Evolutionary conservation across 2,113 vertebrate species (phyloP), one percentile per base, ranked within the genome.

Genomic region (Okapia johnstoni): DNA sequence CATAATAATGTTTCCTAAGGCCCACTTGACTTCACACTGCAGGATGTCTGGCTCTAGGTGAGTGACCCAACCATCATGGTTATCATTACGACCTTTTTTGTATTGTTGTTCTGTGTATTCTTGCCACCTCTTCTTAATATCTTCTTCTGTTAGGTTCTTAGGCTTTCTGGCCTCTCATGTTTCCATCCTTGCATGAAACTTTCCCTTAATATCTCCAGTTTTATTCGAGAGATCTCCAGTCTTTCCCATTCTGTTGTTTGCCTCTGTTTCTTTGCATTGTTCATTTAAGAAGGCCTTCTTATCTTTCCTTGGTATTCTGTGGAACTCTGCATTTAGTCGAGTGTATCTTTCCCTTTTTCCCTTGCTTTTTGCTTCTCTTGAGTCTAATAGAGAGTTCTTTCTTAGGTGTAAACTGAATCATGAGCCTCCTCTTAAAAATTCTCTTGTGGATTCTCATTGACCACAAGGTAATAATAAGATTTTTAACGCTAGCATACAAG

Each of bases 381-480:
- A 94, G 12, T 90, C 40, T 93, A 85, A 85, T 15, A 95, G 25
- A 76, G 9, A 52, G 12, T 70, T 94, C 46, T 93, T 84, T 85
- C 33, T 43, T 73, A 85, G 66, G 52, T 48, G 9, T 60, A 90
- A 28, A 90, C 80, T 8, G 86, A n/a, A 48, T 43, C 14, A n/a
- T 87, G 63, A 89, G 46, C 7, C 15, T 96, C 14, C 63, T 25
- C 21, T 94, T 97, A 23, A 92, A 93, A 96, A 80, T 85, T 90
- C 5, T 63, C 63, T 94, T 79, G 30, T 30, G 33, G 6, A 43
- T 73, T 60, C 50, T 83, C 17, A 77, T 33, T 96, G 83, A 76
- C 28, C 50, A 25, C 19, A 95, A 46, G 23, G 40, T 61, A 84
- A 85, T 43, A 46, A 61, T 85, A 30, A 52, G 28, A 88, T 77